A percentile compares a stretch with the other conserved stretches of the same genome.
Conservation (phyloP, 1,140 invertebrate species). For the Brachystomella parvula region DNA sequence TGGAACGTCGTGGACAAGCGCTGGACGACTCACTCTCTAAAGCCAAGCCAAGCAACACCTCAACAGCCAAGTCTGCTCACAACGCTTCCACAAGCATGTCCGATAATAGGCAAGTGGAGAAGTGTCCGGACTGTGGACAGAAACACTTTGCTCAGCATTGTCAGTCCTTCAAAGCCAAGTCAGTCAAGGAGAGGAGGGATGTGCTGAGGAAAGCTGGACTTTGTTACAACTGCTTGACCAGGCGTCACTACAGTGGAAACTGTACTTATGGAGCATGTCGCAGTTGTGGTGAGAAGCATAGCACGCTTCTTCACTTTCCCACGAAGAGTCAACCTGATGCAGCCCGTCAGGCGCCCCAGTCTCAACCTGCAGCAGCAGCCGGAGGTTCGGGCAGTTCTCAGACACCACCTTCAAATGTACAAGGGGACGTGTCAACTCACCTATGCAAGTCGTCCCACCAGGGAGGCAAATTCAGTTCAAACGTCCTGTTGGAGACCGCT, state of each 20-base stretch:
- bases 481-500: slow-evolving; percentile 6
- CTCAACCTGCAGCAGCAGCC: no score
- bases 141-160: not conserved
- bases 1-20: slow-evolving; percentile 6
- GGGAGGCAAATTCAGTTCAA: not conserved
- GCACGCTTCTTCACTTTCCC: slow-evolving; percentile 2
- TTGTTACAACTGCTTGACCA: slow-evolving; percentile 4
- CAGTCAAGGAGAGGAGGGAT: not conserved
- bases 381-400: not conserved
- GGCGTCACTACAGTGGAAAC: not conserved
- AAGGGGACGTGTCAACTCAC: not conserved
- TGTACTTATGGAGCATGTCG: not conserved
- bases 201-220: not conserved
- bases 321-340: not conserved
- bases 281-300: slow-evolving; percentile 1
- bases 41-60: not conserved
- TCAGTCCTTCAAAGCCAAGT: not conserved
- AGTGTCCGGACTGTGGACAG: not conserved
- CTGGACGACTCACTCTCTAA: not conserved
- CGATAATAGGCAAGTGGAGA: no score
- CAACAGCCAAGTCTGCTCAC: not conserved
- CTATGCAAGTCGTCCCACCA: not conserved
- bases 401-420: not conserved
- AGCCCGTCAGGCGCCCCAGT: no score
- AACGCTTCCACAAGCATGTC: not conserved